phyloP scores from a whole-genome alignment of 2,113 vertebrate species.

The Sphaerodactylus townsendi region DNA sequence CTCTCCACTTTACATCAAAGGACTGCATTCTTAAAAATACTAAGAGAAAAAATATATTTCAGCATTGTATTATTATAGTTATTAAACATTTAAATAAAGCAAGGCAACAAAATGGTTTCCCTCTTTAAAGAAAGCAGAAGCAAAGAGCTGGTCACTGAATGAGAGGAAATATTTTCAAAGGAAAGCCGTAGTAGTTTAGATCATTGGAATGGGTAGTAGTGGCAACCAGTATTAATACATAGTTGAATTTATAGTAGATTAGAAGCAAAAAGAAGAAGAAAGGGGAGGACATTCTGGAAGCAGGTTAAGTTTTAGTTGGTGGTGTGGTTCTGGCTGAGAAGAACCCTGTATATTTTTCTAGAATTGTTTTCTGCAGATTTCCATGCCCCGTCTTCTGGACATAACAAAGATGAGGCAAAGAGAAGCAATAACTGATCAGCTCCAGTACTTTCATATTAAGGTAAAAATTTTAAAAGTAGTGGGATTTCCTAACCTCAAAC shows the following conservation, averaged over 20 bases:
- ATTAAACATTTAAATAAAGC: constrained; percentile 34
- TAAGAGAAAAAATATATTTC: constrained; percentile 2
- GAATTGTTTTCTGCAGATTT: no score
- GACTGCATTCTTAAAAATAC: constrained; percentile 39
- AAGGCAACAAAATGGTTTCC: neutral
- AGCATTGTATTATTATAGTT: neutral
- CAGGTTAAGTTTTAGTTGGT: no score
- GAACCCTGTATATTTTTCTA: no score
- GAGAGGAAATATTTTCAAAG: constrained; percentile 3
- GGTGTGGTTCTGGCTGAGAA: no score
- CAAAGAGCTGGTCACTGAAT: neutral
- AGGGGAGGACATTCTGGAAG: neutral
- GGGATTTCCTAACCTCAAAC: neutral
- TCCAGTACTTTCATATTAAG: neutral
- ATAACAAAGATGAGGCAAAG: neutral
- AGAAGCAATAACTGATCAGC: neutral
- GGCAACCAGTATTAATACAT: no score
- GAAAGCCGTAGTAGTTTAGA: neutral
- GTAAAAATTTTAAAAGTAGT: neutral
- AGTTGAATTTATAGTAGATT: no score
- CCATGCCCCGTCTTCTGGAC: no score
- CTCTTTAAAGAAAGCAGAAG: constrained; percentile 16
- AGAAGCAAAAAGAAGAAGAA: neutral
- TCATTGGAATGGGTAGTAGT: neutral
- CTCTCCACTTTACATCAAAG: constrained; percentile 7